Conservation (phyloP, 2,797 vertebrate species). For the Chrysocyon brachyurus region DNA sequence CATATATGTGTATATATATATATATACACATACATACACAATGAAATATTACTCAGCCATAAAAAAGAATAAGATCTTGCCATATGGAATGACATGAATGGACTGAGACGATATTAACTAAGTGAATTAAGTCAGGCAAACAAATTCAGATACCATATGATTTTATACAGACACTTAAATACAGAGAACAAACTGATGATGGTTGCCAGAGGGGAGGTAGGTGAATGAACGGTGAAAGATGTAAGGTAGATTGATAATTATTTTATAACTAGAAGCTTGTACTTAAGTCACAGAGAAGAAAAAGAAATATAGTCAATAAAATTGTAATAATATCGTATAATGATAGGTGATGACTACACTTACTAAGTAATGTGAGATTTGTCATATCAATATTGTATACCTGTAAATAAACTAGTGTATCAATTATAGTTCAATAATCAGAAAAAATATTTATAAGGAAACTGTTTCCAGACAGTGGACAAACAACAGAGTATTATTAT, state of each 20-base stretch:
- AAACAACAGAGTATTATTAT: background rate
- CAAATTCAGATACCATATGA: background rate
- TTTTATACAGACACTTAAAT: background rate
- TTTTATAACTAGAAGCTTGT: no score
- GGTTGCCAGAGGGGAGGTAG: background rate
- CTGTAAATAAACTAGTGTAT: background rate
- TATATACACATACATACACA: background rate
- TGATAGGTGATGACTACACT: background rate
- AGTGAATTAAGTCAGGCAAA: background rate
- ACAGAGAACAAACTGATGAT: background rate
- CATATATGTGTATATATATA: no score
- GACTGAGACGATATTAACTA: background rate
- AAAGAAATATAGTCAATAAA: background rate
- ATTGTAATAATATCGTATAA: background rate
- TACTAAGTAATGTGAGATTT: background rate
- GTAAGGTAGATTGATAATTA: background rate
- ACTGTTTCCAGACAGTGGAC: background rate
- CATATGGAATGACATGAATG: background rate
- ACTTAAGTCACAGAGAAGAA: background rate
- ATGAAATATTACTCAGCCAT: background rate
- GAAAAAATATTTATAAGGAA: background rate
- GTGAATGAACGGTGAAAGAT: background rate
- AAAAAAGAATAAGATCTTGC: background rate
- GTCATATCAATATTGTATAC: background rate
- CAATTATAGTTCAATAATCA: background rate